Evolutionary conservation across 2,797 vertebrate genomes (phyloP).

Genomic region (Phaenicophaeus curvirostris): DNA sequence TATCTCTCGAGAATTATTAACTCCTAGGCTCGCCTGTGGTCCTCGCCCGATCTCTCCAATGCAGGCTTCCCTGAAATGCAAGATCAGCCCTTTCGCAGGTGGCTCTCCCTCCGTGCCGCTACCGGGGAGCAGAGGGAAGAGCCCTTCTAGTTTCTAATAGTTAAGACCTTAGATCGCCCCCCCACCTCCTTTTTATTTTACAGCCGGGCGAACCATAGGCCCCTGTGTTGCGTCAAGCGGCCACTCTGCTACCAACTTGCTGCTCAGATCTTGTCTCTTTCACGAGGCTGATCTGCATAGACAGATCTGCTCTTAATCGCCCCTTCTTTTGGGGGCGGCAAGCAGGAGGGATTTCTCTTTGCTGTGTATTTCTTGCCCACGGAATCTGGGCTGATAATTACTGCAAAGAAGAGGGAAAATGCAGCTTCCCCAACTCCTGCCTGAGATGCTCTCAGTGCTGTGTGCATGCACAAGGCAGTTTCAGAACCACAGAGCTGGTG

Average conservation of each 20-base stretch:
- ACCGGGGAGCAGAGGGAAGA: not conserved
- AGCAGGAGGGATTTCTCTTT: constrained; percentile 12
- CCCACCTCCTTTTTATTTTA: not conserved
- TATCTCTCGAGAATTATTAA: constrained; percentile 73
- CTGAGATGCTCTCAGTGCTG: constrained; percentile 63
- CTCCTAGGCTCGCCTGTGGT: constrained; percentile 41
- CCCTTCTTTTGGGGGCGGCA: constrained; percentile 15
- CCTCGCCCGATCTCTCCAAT: constrained; percentile 41
- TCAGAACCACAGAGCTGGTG: constrained; percentile 68
- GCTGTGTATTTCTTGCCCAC: constrained; percentile 60
- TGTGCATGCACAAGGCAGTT: constrained; percentile 67
- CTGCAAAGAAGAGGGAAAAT: constrained; percentile 58
- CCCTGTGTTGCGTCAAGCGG: constrained; percentile 61
- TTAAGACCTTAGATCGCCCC: not conserved
- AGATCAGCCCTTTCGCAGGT: constrained; percentile 56
- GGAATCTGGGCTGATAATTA: constrained; percentile 65
- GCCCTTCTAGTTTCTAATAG: not conserved
- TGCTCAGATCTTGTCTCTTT: constrained; percentile 55
- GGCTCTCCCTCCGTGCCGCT: constrained; percentile 30
- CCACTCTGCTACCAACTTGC: constrained; percentile 63
- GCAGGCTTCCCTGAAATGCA: constrained; percentile 43
- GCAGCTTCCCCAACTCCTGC: constrained; percentile 66
- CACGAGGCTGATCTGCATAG: constrained; percentile 54
- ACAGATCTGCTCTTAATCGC: constrained; percentile 23
- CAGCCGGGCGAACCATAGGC: constrained; percentile 57